A percentile compares a stretch with the other conserved stretches of the same genome.
Evolutionary conservation across 2,797 vertebrate genomes (phyloP).

Genomic region (Macroramphosus scolopax): DNA sequence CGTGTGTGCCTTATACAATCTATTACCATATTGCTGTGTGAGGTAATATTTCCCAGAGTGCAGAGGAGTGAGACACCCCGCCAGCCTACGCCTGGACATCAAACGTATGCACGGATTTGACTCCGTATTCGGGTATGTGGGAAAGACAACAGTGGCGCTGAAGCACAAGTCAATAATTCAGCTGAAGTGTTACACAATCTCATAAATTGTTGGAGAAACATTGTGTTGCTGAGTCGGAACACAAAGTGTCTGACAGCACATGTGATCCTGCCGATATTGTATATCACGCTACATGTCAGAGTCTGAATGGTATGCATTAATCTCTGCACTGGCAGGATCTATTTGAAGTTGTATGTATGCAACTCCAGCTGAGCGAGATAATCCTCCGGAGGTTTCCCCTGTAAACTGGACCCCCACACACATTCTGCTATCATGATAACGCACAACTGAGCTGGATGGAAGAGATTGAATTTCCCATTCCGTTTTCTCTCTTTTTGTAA

Average conservation of each 20-base stretch:
- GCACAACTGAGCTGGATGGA: constrained; percentile 29
- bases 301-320: constrained; percentile 8
- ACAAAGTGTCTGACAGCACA: too few relatives aligned
- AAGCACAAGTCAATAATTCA: constrained; percentile 52
- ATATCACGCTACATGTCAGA: constrained; percentile 14
- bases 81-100: constrained; percentile 12
- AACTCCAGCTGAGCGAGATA: constrained; percentile 42
- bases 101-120: constrained; percentile 14
- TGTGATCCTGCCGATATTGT: constrained; percentile 15
- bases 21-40: constrained; percentile 44
- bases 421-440: constrained; percentile 31
- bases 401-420: constrained; percentile 39
- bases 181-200: constrained; percentile 15
- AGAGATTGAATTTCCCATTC: constrained; percentile 62
- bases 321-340: too few relatives aligned
- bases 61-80: constrained; percentile 36
- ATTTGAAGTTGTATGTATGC: constrained; percentile 28
- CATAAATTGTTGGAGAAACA: constrained; percentile 21
- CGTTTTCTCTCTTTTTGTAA: constrained; percentile 7
- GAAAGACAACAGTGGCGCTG: neutral
- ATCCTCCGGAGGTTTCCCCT: constrained; percentile 39
- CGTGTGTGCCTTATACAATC: constrained; percentile 40
- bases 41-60: constrained; percentile 37
- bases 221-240: constrained; percentile 18
- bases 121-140: constrained; percentile 10